These are phyloP conservation scores for Leptopterna dolabrata DNA, from an alignment of 2,888 invertebrate genomes.

Conservation along the genomic window DNA sequence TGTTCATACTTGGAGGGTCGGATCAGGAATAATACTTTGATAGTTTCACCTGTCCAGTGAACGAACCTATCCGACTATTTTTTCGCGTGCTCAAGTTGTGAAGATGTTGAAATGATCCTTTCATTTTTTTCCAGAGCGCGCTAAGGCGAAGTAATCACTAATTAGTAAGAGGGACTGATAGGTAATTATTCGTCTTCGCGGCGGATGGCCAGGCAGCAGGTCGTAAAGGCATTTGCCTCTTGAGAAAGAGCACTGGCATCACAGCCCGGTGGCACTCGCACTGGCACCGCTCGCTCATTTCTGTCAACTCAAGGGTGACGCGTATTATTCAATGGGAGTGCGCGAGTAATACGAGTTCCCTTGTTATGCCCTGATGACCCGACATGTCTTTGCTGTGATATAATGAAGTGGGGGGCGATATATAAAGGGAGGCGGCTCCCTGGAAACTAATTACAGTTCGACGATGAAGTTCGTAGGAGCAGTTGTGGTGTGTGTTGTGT, in stretches of 20 bases:
- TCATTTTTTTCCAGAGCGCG: neutral
- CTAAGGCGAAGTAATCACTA: neutral
- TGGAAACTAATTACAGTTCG: slow-evolving; percentile 8
- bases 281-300: neutral
- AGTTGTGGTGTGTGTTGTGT: neutral
- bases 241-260: neutral
- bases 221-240: neutral
- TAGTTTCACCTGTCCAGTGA: too few relatives aligned
- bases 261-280: neutral
- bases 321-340: neutral
- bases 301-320: neutral
- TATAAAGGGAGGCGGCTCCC: slow-evolving; percentile 6
- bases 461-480: neutral
- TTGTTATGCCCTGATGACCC: slow-evolving; percentile 1
- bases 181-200: neutral
- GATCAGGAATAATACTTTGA: too few relatives aligned
- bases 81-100: too few relatives aligned
- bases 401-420: slow-evolving; percentile 32
- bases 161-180: neutral
- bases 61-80: too few relatives aligned
- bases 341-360: neutral
- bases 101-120: too few relatives aligned
- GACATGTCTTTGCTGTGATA: neutral
- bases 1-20: too few relatives aligned
- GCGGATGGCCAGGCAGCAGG: neutral